Evolutionary conservation across 1,140 invertebrate species (phyloP).

Genomic region (Trichonephila inaurata): DNA sequence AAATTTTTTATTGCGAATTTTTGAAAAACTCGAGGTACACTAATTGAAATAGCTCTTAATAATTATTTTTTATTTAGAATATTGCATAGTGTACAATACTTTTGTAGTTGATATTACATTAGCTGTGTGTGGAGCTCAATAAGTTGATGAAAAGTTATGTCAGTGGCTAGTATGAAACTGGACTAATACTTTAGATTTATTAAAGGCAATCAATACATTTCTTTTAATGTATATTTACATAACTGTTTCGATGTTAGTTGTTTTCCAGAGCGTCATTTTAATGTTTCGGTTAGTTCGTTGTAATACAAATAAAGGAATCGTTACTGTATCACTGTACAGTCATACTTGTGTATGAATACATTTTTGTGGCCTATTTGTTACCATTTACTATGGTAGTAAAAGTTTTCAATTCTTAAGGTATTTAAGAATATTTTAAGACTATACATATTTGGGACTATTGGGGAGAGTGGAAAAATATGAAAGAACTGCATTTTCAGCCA

Average conservation of each 20-base stretch:
- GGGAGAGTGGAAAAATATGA: conserved; percentile 17
- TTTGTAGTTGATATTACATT: no score
- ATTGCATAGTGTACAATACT: no score
- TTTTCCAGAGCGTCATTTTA: conserved; percentile 46
- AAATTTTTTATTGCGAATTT: no score
- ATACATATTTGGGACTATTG: conserved; percentile 4
- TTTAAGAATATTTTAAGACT: conserved; percentile 8
- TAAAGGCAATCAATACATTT: no score
- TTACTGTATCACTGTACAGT: conserved; percentile 41
- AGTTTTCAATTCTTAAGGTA: conserved; percentile 23
- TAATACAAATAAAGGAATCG: neutral
- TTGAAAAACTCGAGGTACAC: no score
- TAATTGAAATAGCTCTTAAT: no score
- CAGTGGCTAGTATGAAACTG: no score
- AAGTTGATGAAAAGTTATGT: no score
- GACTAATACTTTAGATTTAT: no score
- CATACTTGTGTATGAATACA: conserved; percentile 35
- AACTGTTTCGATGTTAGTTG: neutral
- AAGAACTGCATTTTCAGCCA: neutral
- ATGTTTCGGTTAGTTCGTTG: conserved; percentile 18
- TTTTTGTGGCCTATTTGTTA: conserved; percentile 62
- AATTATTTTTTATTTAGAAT: no score
- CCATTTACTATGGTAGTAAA: conserved; percentile 33
- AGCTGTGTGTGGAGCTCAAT: no score
- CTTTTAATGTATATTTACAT: neutral